Base-by-base conservation (phyloP, 37 sponge, comb jelly and placozoan species). In the Halisarca cf. caerulea region DNA sequence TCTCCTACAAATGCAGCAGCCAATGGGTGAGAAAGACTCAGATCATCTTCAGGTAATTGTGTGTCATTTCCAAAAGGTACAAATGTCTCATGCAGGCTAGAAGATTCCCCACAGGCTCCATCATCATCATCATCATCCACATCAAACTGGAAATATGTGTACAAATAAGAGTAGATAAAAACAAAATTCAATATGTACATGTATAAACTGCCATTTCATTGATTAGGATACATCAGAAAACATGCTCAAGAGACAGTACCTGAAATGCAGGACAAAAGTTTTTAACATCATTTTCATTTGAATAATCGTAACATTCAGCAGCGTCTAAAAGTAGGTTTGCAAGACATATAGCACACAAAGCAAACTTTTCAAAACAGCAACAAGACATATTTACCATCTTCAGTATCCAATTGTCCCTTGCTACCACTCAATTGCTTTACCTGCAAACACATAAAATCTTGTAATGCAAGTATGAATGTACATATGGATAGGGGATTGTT, bases 251-350 rank as follows among this genome's bases (percentile, higher is more conserved):
- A n/a, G n/a, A n/a, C n/a, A 23, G 43, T n/a, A 86, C 87, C 81
- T 59, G 25, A 35, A 59, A 39, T 23, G 27, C 61, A 39, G 95
- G 90, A 38, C 90, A 92, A 62, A 86, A 92, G 81, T 89, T 90
- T 20, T 43, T 59, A 4, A 47, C n/a, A 84, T 95, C 96, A 85
- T 92, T 81, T 21, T 64, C 58, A 84, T 95, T 92, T 37, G 83
- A 58, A 55, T 95, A 95, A 60, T 92, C 59, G 57, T 95, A 95
- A 80, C 86, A 95, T 8, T 64, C 66, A 40, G 51, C 59, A 57
- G 68, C 79, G 77, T 87, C 32, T 69, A 62, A 18, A 68, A 2
- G n/a, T 5, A 5, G 9, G 53, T 36, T 20, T 47, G 4, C 2
- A 53, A 8, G 9, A 42, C 57, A 44, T 45, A n/a, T n/a, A n/a